A percentile compares a stretch with the other conserved stretches of the same genome.
phyloP scores from a whole-genome alignment of 2,797 vertebrate species.

The Phataginus tricuspis region DNA sequence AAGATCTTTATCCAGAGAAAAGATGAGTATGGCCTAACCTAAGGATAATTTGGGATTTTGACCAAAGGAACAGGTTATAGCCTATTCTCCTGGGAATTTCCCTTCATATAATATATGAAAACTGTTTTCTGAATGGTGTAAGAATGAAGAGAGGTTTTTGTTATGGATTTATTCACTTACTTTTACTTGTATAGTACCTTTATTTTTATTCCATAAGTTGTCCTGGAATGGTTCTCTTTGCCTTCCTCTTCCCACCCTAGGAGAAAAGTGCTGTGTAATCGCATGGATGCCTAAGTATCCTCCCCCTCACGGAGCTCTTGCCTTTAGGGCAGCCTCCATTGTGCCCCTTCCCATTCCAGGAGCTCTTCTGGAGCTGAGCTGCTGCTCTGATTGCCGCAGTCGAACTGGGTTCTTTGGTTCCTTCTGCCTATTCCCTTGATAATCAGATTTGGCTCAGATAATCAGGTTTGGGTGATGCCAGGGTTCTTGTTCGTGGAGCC shows the following conservation, averaged over 20 bases:
- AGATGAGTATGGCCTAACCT: neutral
- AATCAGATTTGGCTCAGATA: neutral
- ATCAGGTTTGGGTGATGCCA: neutral
- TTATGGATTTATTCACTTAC: constrained; percentile 24
- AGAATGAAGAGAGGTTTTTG: neutral
- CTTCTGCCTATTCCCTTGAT: neutral
- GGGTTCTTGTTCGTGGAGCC: too few species aligned
- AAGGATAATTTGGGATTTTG: constrained; percentile 21
- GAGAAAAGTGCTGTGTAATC: neutral
- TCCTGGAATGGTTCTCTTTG: neutral
- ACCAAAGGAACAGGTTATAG: neutral
- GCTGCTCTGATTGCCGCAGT: neutral
- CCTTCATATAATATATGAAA: neutral
- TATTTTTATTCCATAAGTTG: neutral
- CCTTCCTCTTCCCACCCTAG: too few species aligned
- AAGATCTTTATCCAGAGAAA: constrained; percentile 48
- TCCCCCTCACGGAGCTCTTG: neutral
- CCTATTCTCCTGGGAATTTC: neutral
- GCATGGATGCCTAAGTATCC: neutral
- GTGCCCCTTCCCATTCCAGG: accelerated
- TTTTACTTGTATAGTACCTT: neutral
- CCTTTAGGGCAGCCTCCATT: neutral
- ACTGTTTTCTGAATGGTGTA: constrained; percentile 4
- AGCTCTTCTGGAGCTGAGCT: neutral
- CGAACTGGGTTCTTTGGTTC: neutral